These are phyloP conservation scores for Menura novaehollandiae DNA, from an alignment of 2,113 vertebrate species.

Conservation along the genomic window DNA sequence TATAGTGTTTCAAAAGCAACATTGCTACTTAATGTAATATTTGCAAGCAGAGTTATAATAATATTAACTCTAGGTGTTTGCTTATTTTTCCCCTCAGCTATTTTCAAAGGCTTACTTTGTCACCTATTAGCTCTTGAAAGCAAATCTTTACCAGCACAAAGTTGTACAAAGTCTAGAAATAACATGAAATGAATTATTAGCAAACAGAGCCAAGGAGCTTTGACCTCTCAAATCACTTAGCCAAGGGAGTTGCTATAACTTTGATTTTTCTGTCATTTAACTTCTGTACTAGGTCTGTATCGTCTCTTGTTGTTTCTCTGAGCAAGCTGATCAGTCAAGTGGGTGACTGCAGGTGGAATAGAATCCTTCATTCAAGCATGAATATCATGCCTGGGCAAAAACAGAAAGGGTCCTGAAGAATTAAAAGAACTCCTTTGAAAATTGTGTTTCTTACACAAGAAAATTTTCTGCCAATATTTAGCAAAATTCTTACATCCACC, in stretches of 20 bases:
- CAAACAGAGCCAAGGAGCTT: neutral
- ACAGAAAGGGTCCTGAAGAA: neutral
- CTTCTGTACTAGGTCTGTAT: neutral
- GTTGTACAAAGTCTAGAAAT: neutral
- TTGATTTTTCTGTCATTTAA: conserved; percentile 1
- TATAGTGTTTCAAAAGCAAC: neutral
- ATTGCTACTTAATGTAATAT: neutral
- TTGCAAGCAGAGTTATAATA: neutral
- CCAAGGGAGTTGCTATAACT: neutral
- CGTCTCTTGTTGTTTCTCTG: neutral
- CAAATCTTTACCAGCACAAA: neutral
- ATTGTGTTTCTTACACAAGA: neutral
- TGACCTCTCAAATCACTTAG: neutral
- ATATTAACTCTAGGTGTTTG: neutral
- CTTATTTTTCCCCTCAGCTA: neutral
- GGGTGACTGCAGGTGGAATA: neutral
- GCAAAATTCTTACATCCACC: neutral
- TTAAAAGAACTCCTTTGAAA: neutral
- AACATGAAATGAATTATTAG: neutral
- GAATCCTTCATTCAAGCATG: neutral
- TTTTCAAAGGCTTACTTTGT: neutral
- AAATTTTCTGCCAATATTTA: neutral
- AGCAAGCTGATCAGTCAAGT: neutral
- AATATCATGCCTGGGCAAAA: neutral
- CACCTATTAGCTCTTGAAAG: neutral